Base-by-base conservation (phyloP, 2,888 invertebrate genomes). In the Drosophila picticornis region DNA sequence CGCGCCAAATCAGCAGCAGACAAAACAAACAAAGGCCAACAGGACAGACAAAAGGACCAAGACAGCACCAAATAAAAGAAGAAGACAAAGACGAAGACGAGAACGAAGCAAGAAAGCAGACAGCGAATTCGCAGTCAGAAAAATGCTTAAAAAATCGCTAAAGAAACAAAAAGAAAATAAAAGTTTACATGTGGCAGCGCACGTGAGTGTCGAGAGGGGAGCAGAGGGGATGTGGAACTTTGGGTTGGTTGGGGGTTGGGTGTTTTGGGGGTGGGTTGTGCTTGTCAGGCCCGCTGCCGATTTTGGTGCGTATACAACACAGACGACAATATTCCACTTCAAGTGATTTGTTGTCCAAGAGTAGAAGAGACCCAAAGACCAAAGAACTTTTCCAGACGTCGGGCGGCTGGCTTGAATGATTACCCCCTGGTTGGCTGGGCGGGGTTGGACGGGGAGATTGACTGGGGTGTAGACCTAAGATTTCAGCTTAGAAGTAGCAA, bases 1-100 rank as follows among this genome's bases (percentile, higher is more conserved):
- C 85, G 80, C 85, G 85, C 85, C 85, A 84, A 85, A 90, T 85
- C 88, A 90, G 77, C 69, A 80, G 88, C 85, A 85, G 85, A 88
- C 85, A 84, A 88, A 82, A 82, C 88, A 85, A 85, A 90, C 90
- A 90, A 87, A 90, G 90, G 77, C 88, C 69, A 38, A 56, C 31
- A 29, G 66, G 84, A 81, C 82, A 77, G 90, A 87, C 82, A 74
- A 72, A 72, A 77, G 70, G 66, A 70, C 60, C 50, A 69, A 65
- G 31, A 43, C 43, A 57, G n/a, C 13, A 56, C 75, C 72, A 77
- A 78, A 74, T 72, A 81, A 83, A 77, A 83, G 80, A 80, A 80
- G 13, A 36, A 36, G 46, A 25, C 4, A 6, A 13, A 13, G 43
- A 7, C 16, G 3, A 19, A 36, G 34, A 36, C 34, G 13, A 11